Percentiles rank a stretch among this genome's conserved stretches.
Evolutionary conservation across 1,140 invertebrate genomes (phyloP).

Genomic region (Aradophagus sp.): DNA sequence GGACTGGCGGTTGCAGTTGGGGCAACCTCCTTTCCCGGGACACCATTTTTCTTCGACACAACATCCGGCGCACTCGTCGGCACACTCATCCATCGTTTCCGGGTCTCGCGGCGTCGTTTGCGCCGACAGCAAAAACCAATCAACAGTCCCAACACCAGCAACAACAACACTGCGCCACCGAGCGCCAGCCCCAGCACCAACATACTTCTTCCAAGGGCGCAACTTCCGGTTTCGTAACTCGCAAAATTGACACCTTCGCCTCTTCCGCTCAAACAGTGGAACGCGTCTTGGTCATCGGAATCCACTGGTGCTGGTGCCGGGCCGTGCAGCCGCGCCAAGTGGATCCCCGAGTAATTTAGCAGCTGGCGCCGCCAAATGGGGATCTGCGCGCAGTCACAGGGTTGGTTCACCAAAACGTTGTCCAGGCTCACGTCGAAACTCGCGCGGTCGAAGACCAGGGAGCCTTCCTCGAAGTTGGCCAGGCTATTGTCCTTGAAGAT

Average conservation of each 20-base stretch:
- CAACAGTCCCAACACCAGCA: conserved; percentile 53
- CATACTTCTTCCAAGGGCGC: conserved; percentile 61
- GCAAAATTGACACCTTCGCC: conserved; percentile 56
- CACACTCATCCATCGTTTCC: conserved; percentile 73
- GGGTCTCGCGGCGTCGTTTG: conserved; percentile 54
- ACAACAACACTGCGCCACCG: conserved; percentile 47
- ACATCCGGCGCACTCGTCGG: conserved; percentile 70
- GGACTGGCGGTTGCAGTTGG: conserved; percentile 51
- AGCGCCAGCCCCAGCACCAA: conserved; percentile 62
- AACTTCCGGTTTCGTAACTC: conserved; percentile 63
- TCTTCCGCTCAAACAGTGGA: conserved; percentile 62
- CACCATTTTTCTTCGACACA: conserved; percentile 69
- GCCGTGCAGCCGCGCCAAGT: conserved; percentile 60
- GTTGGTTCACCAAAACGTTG: conserved; percentile 77
- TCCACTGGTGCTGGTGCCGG: too few species aligned
- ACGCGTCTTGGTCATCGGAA: conserved; percentile 64
- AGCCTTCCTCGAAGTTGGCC: conserved; percentile 74
- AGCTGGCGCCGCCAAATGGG: conserved; percentile 70
- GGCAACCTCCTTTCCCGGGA: conserved; percentile 61
- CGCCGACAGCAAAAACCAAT: conserved; percentile 64
- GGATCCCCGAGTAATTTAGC: conserved; percentile 69
- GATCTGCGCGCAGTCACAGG: conserved; percentile 77
- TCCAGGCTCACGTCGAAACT: conserved; percentile 77
- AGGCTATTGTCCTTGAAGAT: conserved; percentile 81
- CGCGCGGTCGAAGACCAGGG: conserved; percentile 77